Percentiles rank a stretch among this genome's conserved stretches.
Conservation (phyloP, 2,888 invertebrate genomes). For the Lampropteryx suffumata region DNA sequence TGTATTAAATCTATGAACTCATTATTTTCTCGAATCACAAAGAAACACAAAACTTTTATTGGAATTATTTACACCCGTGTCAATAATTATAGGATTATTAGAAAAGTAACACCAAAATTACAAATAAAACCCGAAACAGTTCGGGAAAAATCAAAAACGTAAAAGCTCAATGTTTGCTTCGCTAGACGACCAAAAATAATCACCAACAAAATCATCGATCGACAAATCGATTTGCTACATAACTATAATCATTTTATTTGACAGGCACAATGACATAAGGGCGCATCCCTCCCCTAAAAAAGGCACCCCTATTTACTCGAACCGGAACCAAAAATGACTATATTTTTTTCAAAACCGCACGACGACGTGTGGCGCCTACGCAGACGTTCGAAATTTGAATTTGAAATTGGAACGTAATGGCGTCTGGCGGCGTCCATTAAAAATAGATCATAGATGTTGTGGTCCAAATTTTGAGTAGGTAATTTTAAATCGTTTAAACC, state of each 20-base stretch:
- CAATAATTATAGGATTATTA: too few species aligned
- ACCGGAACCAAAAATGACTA: conserved; percentile 55
- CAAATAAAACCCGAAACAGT: too few species aligned
- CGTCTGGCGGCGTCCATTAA: conserved; percentile 59
- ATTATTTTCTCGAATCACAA: too few species aligned
- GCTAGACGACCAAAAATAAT: too few species aligned
- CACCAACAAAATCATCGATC: conserved; percentile 25
- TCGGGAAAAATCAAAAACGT: too few species aligned
- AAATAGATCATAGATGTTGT: conserved; percentile 58
- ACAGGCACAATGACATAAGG: conserved; percentile 31
- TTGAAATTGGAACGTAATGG: conserved; percentile 57
- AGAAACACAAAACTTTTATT: too few species aligned
- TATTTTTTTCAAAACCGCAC: conserved; percentile 49
- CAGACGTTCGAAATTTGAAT: conserved; percentile 54
- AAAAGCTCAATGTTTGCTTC: too few species aligned
- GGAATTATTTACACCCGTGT: too few species aligned
- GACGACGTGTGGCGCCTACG: conserved; percentile 47
- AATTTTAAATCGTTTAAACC: conserved; percentile 56
- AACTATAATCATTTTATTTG: conserved; percentile 36
- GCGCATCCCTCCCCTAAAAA: conserved; percentile 37
- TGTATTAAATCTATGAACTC: too few species aligned
- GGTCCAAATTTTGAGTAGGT: conserved; percentile 35
- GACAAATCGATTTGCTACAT: conserved; percentile 39
- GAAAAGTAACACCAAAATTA: too few species aligned
- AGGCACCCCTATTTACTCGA: conserved; percentile 42